Conservation (phyloP, 2,113 vertebrate species). For the Mesoclemmys tuberculata region DNA sequence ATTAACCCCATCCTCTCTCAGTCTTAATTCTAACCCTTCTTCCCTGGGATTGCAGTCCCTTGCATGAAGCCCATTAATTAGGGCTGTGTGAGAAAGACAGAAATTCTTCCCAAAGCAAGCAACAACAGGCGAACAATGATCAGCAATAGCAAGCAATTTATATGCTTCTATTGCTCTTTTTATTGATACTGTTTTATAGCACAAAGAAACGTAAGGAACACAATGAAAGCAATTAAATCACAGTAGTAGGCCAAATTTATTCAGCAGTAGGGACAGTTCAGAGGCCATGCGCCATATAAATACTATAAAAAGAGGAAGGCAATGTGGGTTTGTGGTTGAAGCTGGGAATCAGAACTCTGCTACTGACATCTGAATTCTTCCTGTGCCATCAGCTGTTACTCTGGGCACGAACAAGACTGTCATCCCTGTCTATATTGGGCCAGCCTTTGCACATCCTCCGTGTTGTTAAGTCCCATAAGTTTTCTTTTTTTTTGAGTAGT, state of each 20-base stretch:
- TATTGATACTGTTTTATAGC: not conserved
- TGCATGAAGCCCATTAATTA: not conserved
- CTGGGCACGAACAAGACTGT: not conserved
- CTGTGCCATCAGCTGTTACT: not conserved
- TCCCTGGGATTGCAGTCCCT: too few relatives aligned
- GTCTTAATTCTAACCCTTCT: not conserved
- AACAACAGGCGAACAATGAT: not conserved
- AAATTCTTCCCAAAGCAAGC: not conserved
- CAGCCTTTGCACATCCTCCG: not conserved
- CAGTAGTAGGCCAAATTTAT: not conserved
- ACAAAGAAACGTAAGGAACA: not conserved
- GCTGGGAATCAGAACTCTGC: not conserved
- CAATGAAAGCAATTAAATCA: not conserved
- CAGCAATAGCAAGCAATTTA: not conserved
- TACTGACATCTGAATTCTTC: not conserved
- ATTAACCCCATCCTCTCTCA: not conserved
- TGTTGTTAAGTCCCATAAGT: not conserved
- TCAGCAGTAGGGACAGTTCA: not conserved
- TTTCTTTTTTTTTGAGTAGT: not conserved
- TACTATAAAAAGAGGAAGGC: not conserved
- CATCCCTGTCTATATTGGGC: not conserved
- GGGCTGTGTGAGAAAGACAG: not conserved
- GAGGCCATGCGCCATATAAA: not conserved
- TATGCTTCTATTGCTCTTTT: slow-evolving; percentile 9
- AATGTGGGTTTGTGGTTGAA: not conserved